Percentiles rank a stretch among this genome's conserved stretches.
phyloP scores from a whole-genome alignment of 37 sponge, comb jelly and placozoan genomes.

The Amphimedon queenslandica region DNA sequence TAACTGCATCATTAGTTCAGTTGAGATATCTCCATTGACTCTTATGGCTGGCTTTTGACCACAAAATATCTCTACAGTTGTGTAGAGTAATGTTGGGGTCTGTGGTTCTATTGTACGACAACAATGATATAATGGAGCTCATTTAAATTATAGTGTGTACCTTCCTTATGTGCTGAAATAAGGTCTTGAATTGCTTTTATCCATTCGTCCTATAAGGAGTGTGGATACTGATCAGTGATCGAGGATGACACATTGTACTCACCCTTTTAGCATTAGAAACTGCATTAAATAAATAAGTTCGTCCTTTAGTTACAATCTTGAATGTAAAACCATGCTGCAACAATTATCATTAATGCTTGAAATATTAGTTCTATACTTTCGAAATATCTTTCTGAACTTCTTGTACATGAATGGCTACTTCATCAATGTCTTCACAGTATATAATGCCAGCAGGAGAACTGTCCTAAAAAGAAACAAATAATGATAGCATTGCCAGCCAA shows the following conservation, averaged over 20 bases:
- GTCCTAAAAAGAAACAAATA: conserved; percentile 25
- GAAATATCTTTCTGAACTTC: conserved; percentile 46
- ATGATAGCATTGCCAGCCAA: too few relatives aligned
- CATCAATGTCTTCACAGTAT: conserved; percentile 53
- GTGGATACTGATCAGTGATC: neutral
- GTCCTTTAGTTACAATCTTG: conserved; percentile 36
- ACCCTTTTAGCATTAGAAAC: conserved; percentile 42
- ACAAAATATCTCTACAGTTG: conserved; percentile 52
- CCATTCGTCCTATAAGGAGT: conserved; percentile 49
- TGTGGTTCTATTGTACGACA: conserved; percentile 7
- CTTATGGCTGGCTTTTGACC: conserved; percentile 31
- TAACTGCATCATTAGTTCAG: conserved; percentile 35
- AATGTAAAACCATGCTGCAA: conserved; percentile 63
- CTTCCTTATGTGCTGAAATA: conserved; percentile 6
- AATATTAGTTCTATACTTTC: neutral
- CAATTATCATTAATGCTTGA: too few relatives aligned
- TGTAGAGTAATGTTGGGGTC: conserved; percentile 34
- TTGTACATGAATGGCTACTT: conserved; percentile 1
- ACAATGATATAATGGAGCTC: neutral
- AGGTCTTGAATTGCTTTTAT: conserved; percentile 17
- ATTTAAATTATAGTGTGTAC: neutral
- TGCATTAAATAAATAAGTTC: conserved; percentile 60
- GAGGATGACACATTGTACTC: neutral
- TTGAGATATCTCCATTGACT: conserved; percentile 40
- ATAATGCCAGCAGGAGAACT: conserved; percentile 40